Conservation (phyloP, 1,140 invertebrate genomes). For the Drosophila orena region DNA sequence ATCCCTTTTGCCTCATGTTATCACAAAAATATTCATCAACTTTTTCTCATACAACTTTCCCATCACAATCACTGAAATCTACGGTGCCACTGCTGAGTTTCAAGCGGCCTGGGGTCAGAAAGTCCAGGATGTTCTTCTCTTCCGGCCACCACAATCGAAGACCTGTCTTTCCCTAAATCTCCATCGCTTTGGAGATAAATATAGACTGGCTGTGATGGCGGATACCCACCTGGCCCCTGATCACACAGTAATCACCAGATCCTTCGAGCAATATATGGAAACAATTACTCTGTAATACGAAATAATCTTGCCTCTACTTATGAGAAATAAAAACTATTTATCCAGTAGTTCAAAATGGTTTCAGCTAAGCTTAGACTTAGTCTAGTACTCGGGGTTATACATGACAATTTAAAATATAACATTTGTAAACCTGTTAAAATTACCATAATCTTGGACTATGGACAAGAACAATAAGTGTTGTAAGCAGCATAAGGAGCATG, state of each 20-base stretch:
- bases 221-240: slow-evolving; percentile 89
- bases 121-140: slow-evolving; percentile 89
- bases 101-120: slow-evolving; percentile 89
- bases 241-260: slow-evolving; percentile 80
- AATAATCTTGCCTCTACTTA: background rate
- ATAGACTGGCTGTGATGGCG: slow-evolving; percentile 90
- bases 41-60: slow-evolving; percentile 90
- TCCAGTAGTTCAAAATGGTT: slow-evolving; percentile 5
- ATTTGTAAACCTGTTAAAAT: too few relatives aligned
- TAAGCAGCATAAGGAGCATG: slow-evolving; percentile 2
- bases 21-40: slow-evolving; percentile 89
- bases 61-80: slow-evolving; percentile 90
- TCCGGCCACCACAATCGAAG: slow-evolving; percentile 92
- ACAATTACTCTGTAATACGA: slow-evolving; percentile 55
- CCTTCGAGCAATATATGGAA: slow-evolving; percentile 81
- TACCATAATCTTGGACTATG: background rate
- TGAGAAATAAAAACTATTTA: slow-evolving; percentile 37
- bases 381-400: background rate
- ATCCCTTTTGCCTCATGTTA: slow-evolving; percentile 88
- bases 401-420: background rate
- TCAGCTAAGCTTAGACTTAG: background rate
- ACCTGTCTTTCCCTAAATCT: slow-evolving; percentile 91
- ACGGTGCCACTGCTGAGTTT: slow-evolving; percentile 76
- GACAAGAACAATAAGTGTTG: slow-evolving; percentile 17
- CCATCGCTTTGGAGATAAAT: slow-evolving; percentile 89